Percentiles rank a stretch among this genome's conserved stretches.
These are phyloP conservation scores for Spialia ferax DNA, from an alignment of 2,888 invertebrate species.

Conservation along the genomic window DNA sequence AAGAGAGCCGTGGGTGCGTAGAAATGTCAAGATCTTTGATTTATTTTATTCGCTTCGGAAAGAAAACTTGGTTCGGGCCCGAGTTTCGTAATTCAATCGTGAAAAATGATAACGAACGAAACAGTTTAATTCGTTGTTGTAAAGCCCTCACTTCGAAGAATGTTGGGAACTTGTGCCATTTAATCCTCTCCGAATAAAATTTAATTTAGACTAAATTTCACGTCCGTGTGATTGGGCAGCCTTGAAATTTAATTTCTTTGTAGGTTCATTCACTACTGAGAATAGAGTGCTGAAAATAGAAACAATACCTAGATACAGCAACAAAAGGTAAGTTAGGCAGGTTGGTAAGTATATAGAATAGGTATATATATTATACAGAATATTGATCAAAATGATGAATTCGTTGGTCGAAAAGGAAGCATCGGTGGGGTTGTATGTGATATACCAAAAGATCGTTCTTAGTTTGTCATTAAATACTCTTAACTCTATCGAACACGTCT, in stretches of 20 bases:
- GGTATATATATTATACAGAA: no score
- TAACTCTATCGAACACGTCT: no score
- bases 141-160: background rate
- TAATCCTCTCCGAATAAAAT: conserved; percentile 6
- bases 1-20: background rate
- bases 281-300: background rate
- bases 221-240: no score
- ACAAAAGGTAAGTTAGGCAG: no score
- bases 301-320: no score
- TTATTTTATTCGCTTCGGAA: conserved; percentile 9
- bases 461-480: no score
- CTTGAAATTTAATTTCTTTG: background rate
- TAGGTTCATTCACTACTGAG: background rate
- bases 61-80: background rate
- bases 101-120: conserved; percentile 25
- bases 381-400: no score
- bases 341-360: no score
- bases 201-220: conserved; percentile 8
- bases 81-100: conserved; percentile 12
- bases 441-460: no score
- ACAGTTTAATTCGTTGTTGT: background rate
- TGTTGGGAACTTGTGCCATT: background rate
- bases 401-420: no score
- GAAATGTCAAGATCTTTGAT: background rate
- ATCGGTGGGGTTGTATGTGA: no score